Conservation (phyloP, 2,888 invertebrate genomes). For the Clistopyga incitator region DNA sequence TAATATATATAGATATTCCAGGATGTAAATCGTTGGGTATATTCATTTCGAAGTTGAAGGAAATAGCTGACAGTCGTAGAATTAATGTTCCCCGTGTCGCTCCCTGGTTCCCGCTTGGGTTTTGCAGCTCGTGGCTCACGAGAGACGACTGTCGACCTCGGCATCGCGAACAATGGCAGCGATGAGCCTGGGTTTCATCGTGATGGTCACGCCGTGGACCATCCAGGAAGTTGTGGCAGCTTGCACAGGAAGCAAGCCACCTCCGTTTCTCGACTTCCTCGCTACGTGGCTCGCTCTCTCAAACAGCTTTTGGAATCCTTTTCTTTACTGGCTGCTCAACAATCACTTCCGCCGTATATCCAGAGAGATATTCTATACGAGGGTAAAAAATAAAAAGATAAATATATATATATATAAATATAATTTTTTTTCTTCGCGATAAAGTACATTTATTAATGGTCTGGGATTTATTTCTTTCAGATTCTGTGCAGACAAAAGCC, state of each 20-base stretch:
- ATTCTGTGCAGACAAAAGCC: constrained; percentile 81
- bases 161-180: constrained; percentile 96
- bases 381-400: constrained; percentile 85
- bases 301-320: constrained; percentile 96
- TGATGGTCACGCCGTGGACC: constrained; percentile 96
- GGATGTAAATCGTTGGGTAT: constrained; percentile 65
- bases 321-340: constrained; percentile 94
- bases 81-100: constrained; percentile 63
- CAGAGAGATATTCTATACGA: constrained; percentile 90
- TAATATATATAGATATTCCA: neutral
- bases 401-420: neutral
- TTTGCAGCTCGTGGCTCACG: constrained; percentile 86
- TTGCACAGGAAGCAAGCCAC: constrained; percentile 94
- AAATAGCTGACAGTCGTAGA: constrained; percentile 66
- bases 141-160: constrained; percentile 91
- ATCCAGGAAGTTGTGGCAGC: constrained; percentile 96
- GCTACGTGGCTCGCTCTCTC: constrained; percentile 95
- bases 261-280: constrained; percentile 92
- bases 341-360: constrained; percentile 93
- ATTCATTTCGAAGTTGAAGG: constrained; percentile 56
- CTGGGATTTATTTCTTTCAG: constrained; percentile 69
- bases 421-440: neutral
- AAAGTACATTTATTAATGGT: constrained; percentile 14
- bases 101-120: constrained; percentile 53
- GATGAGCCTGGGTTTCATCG: constrained; percentile 95